Percentiles rank a stretch among this genome's conserved stretches.
phyloP scores from a whole-genome alignment of 2,888 invertebrate genomes.

The Nineta flava region DNA sequence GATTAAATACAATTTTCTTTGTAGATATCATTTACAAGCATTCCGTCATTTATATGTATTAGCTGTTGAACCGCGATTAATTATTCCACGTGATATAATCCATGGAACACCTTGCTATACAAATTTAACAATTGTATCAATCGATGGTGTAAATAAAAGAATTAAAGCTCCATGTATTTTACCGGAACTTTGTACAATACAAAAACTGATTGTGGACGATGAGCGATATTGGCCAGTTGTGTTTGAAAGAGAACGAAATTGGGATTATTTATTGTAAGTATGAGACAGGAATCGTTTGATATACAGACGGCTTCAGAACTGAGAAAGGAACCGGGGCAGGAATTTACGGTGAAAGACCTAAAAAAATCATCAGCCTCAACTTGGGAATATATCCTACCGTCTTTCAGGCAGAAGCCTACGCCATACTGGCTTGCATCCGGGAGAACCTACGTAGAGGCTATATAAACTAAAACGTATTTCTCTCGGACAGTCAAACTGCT shows the following conservation, averaged over 20 bases:
- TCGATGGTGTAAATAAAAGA: constrained; percentile 22
- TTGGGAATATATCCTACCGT: too few relatives aligned
- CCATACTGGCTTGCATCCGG: too few relatives aligned
- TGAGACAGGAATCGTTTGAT: not conserved
- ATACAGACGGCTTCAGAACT: too few relatives aligned
- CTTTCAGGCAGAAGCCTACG: too few relatives aligned
- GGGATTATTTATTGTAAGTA: constrained; percentile 61
- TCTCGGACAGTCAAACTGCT: too few relatives aligned
- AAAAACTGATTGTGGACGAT: constrained; percentile 64
- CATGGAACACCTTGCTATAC: constrained; percentile 69
- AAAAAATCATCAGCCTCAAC: too few relatives aligned
- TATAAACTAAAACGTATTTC: not conserved
- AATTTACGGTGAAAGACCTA: too few relatives aligned
- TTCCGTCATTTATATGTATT: constrained; percentile 91
- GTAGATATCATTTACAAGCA: constrained; percentile 81
- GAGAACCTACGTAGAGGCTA: too few relatives aligned
- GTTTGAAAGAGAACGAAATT: constrained; percentile 68
- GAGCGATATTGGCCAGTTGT: constrained; percentile 80
- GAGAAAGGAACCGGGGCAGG: too few relatives aligned
- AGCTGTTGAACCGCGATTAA: constrained; percentile 77
- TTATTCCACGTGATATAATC: constrained; percentile 74
- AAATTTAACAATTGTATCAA: constrained; percentile 44
- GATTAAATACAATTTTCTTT: too few relatives aligned
- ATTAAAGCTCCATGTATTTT: constrained; percentile 73
- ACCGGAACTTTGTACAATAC: constrained; percentile 60